These are phyloP conservation scores for Lasius fuliginosus DNA, from an alignment of 2,888 invertebrate species.

Conservation along the genomic window DNA sequence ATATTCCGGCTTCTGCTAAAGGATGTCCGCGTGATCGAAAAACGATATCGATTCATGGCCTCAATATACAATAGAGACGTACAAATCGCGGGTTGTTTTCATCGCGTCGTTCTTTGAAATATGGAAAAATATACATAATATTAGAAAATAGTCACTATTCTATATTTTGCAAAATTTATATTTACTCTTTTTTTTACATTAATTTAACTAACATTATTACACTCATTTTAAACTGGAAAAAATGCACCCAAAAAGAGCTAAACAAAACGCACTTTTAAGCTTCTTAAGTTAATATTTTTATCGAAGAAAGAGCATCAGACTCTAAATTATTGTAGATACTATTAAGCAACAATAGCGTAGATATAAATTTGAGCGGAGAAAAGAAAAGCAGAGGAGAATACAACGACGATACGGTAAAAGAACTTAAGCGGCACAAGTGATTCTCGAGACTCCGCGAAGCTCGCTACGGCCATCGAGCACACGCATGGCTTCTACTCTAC, in stretches of 20 bases:
- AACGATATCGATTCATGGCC: slow-evolving; percentile 48
- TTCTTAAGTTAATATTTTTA: neutral
- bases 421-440: slow-evolving; percentile 39
- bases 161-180: neutral
- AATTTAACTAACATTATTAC: neutral
- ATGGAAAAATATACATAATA: neutral
- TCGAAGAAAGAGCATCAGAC: neutral
- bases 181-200: neutral
- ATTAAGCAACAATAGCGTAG: neutral
- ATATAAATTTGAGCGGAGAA: neutral
- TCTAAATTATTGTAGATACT: neutral
- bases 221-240: neutral
- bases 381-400: slow-evolving; percentile 4
- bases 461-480: slow-evolving; percentile 38
- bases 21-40: slow-evolving; percentile 45
- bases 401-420: slow-evolving; percentile 13
- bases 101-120: slow-evolving; percentile 18
- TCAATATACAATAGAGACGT: slow-evolving; percentile 4
- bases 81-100: slow-evolving; percentile 18
- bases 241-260: neutral
- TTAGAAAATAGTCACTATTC: neutral
- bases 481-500: slow-evolving; percentile 51
- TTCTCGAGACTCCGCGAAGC: slow-evolving; percentile 43
- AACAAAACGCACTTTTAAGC: neutral
- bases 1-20: slow-evolving; percentile 43